Evolutionary conservation across 2,797 vertebrate species (phyloP).

Genomic region (Eupleurogrammus muticus): DNA sequence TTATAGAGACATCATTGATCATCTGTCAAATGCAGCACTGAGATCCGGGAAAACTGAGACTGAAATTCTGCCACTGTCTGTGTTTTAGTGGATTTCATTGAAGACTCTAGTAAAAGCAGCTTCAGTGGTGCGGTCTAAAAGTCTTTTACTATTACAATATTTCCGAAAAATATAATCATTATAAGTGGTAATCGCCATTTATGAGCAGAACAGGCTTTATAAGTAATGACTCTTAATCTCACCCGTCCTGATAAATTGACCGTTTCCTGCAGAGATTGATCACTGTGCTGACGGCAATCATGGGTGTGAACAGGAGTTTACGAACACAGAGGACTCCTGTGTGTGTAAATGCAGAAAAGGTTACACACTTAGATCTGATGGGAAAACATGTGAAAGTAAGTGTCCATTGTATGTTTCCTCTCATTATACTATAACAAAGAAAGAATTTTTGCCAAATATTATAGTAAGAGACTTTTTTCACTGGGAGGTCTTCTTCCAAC

Average conservation of each 20-base stretch:
- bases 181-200: no score
- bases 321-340: slow-evolving; percentile 85
- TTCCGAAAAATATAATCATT: no score
- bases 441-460: not conserved
- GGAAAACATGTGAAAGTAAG: slow-evolving; percentile 77
- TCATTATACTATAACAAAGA: no score
- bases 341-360: slow-evolving; percentile 88
- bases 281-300: slow-evolving; percentile 85
- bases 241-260: not conserved
- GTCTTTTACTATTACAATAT: no score
- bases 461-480: not conserved
- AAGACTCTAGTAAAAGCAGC: no score
- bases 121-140: no score
- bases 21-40: no score
- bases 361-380: slow-evolving; percentile 85
- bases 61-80: no score
- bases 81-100: no score
- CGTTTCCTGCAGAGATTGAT: slow-evolving; percentile 34
- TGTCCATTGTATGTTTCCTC: rapidly evolving
- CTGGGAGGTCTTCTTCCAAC: not conserved
- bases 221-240: not conserved
- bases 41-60: no score
- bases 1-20: not conserved
- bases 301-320: slow-evolving; percentile 90
- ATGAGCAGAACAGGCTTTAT: not conserved